Conservation (phyloP, 2,797 vertebrate species). For the Sebastes oblongus region DNA sequence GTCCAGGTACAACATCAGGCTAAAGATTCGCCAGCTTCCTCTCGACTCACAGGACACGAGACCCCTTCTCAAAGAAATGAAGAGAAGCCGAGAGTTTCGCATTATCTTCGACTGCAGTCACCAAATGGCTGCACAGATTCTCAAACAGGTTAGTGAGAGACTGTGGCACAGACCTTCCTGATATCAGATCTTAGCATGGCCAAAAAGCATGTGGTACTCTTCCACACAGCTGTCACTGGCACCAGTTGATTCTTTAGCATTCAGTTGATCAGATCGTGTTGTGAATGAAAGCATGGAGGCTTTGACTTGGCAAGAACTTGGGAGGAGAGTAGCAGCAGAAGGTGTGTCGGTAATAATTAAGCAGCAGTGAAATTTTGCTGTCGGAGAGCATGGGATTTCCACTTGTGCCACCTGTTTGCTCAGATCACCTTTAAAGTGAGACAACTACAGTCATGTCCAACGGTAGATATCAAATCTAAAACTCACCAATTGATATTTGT, state of each 20-base stretch:
- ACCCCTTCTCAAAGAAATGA: slow-evolving; percentile 98
- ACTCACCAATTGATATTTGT: not conserved
- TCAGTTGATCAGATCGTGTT: not conserved
- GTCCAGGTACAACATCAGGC: slow-evolving; percentile 95
- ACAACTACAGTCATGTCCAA: not conserved
- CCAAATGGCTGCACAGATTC: slow-evolving; percentile 94
- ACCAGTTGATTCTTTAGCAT: not conserved
- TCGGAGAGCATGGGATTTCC: not conserved
- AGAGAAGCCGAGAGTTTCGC: slow-evolving; percentile 94
- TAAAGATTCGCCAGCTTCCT: slow-evolving; percentile 98
- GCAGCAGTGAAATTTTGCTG: not conserved
- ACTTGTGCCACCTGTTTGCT: not conserved
- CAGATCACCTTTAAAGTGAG: not conserved
- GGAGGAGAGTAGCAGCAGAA: slow-evolving; percentile 11
- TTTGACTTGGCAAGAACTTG: slow-evolving; percentile 4
- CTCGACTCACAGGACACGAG: slow-evolving; percentile 90
- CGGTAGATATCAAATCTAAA: not conserved
- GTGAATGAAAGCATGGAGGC: slow-evolving; percentile 4
- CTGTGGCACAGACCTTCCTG: not conserved
- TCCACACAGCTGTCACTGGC: not conserved
- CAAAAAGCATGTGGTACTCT: not conserved
- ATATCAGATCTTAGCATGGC: not conserved
- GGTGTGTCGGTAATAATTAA: slow-evolving; percentile 7
- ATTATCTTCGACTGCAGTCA: slow-evolving; percentile 99
- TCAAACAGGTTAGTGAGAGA: slow-evolving; percentile 88